Evolutionary conservation across 2,113 vertebrate genomes (phyloP).

Genomic region (Chitala chitala): DNA sequence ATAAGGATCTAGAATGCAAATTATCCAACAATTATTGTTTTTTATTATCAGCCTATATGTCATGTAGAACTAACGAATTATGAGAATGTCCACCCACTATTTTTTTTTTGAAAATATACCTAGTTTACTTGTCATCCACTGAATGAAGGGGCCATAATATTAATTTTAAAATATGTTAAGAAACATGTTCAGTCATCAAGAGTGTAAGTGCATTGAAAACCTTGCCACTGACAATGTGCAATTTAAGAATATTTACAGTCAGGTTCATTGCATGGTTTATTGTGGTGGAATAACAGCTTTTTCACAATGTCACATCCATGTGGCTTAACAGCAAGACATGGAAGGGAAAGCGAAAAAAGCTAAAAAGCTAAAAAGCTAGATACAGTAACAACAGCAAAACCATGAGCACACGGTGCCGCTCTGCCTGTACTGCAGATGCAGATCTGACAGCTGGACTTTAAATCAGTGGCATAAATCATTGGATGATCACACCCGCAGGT

Average conservation of each 20-base stretch:
- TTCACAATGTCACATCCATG: background rate
- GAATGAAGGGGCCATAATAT: background rate
- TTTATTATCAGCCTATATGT: too few species aligned
- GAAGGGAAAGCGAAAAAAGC: background rate
- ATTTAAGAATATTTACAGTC: background rate
- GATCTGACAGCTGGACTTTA: conserved; percentile 3
- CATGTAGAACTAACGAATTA: too few species aligned
- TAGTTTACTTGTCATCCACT: too few species aligned
- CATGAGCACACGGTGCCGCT: background rate
- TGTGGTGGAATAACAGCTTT: background rate
- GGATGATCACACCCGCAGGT: conserved; percentile 21
- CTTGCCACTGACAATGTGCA: background rate
- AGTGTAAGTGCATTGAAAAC: background rate
- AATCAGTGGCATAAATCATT: background rate
- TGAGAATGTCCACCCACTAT: too few species aligned
- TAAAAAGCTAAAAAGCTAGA: too few species aligned
- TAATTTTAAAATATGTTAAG: background rate
- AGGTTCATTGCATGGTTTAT: background rate
- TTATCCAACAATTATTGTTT: too few species aligned
- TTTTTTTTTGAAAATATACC: too few species aligned
- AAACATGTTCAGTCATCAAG: background rate
- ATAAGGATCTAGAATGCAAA: too few species aligned
- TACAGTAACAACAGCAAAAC: background rate
- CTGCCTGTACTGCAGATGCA: background rate
- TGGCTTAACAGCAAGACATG: background rate